phyloP scores from a whole-genome alignment of 2,888 invertebrate genomes.

The Cyclophora albipunctata region DNA sequence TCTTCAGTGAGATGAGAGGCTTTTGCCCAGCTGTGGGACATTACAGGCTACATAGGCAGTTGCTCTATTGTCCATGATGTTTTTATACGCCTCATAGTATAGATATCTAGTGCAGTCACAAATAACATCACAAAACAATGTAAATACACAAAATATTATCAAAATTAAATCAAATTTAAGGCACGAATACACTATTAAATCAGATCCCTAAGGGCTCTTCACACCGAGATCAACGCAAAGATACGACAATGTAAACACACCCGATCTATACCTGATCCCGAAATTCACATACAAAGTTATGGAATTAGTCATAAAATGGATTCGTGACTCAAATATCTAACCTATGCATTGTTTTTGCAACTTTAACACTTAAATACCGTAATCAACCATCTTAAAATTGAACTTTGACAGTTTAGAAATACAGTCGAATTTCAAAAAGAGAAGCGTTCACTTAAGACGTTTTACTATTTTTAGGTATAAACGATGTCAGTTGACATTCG shows the following conservation, averaged over 20 bases:
- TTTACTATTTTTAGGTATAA: conserved; percentile 21
- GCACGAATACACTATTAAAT: conserved; percentile 48
- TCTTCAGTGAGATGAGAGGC: too few species aligned
- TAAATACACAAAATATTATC: conserved; percentile 14
- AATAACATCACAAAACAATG: neutral
- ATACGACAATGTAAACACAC: conserved; percentile 63
- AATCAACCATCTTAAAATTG: conserved; percentile 8
- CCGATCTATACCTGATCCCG: conserved; percentile 60
- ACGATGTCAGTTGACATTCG: conserved; percentile 71
- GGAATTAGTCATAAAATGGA: conserved; percentile 76
- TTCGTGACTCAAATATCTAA: conserved; percentile 75
- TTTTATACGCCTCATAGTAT: too few species aligned
- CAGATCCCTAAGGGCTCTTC: conserved; percentile 50
- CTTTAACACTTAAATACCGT: conserved; percentile 17
- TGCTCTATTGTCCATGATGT: too few species aligned
- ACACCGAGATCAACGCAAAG: conserved; percentile 45
- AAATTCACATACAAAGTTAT: conserved; percentile 75
- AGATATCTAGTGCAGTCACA: too few species aligned
- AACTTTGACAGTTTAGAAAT: fast-evolving
- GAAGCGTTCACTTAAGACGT: conserved; percentile 14
- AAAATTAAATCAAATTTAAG: conserved; percentile 27
- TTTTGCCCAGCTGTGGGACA: too few species aligned
- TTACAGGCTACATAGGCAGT: too few species aligned
- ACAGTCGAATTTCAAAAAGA: conserved; percentile 14
- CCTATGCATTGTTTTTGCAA: conserved; percentile 45